These are phyloP conservation scores for Scylla paramamosain DNA, from an alignment of 1,140 invertebrate genomes.

Conservation along the genomic window DNA sequence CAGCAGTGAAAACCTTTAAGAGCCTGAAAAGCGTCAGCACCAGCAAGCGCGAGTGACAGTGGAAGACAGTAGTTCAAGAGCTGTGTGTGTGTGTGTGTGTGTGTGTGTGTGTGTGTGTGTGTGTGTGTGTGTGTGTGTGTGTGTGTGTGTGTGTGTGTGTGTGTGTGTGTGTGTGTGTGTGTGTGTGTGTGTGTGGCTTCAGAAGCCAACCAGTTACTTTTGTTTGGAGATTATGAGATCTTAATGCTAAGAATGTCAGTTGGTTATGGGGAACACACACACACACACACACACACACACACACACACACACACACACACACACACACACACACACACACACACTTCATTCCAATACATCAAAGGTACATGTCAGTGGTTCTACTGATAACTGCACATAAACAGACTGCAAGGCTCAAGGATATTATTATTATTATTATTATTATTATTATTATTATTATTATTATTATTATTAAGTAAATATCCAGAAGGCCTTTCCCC, in stretches of 20 bases:
- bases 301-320: conserved; percentile 14
- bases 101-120: conserved; percentile 20
- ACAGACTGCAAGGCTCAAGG: too few relatives aligned
- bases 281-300: conserved; percentile 19
- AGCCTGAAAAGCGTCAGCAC: too few relatives aligned
- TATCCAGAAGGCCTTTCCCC: too few relatives aligned
- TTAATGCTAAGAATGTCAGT: neutral
- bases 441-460: too few relatives aligned
- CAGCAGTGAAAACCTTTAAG: too few relatives aligned
- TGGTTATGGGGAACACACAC: neutral
- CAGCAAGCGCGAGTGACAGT: too few relatives aligned
- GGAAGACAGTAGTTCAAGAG: too few relatives aligned
- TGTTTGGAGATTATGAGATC: neutral
- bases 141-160: conserved; percentile 20
- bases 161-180: conserved; percentile 20
- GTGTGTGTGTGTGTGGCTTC: neutral
- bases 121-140: conserved; percentile 12
- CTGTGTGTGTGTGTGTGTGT: neutral
- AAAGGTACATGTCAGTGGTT: too few relatives aligned
- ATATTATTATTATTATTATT: too few relatives aligned
- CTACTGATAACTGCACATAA: too few relatives aligned
- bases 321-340: conserved; percentile 41
- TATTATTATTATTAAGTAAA: too few relatives aligned
- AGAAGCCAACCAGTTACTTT: neutral
- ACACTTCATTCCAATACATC: neutral